phyloP scores from a whole-genome alignment of 2,113 vertebrate species.

The Poeciliopsis turrubarensis region DNA sequence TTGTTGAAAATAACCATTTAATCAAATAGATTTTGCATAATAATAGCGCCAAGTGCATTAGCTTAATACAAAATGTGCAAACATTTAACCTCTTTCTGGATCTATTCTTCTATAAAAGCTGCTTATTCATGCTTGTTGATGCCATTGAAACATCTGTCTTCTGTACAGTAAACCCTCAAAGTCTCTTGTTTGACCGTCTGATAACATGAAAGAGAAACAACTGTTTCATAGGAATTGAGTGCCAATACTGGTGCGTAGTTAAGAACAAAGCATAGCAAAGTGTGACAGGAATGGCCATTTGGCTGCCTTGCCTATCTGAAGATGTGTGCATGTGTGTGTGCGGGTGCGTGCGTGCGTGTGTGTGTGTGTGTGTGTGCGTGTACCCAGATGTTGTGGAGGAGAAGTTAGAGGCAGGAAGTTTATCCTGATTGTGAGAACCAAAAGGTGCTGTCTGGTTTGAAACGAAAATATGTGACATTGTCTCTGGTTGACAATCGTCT shows the following conservation, averaged over 20 bases:
- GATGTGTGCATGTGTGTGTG: constrained; percentile 1
- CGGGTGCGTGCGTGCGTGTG: constrained; percentile 12
- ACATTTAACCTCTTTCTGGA: not conserved
- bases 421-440: constrained; percentile 53
- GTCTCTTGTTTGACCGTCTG: constrained; percentile 16
- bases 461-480: constrained; percentile 25
- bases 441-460: constrained; percentile 63
- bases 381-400: constrained; percentile 59
- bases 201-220: constrained; percentile 50
- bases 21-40: too few relatives aligned
- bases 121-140: not conserved
- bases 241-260: constrained; percentile 29
- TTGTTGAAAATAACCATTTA: not conserved
- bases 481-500: constrained; percentile 41
- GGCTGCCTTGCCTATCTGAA: constrained; percentile 32
- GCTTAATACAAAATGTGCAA: too few relatives aligned
- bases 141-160: constrained; percentile 12
- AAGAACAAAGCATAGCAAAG: constrained; percentile 54
- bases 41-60: too few relatives aligned
- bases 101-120: not conserved
- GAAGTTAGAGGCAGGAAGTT: constrained; percentile 62
- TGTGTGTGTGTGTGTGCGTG: constrained; percentile 43
- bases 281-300: constrained; percentile 66
- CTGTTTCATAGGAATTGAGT: constrained; percentile 42
- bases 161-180: constrained; percentile 1